Percentiles rank a stretch among this genome's conserved stretches.
Conservation (phyloP, 2,113 vertebrate genomes). For the Gracilinanus agilis region DNA sequence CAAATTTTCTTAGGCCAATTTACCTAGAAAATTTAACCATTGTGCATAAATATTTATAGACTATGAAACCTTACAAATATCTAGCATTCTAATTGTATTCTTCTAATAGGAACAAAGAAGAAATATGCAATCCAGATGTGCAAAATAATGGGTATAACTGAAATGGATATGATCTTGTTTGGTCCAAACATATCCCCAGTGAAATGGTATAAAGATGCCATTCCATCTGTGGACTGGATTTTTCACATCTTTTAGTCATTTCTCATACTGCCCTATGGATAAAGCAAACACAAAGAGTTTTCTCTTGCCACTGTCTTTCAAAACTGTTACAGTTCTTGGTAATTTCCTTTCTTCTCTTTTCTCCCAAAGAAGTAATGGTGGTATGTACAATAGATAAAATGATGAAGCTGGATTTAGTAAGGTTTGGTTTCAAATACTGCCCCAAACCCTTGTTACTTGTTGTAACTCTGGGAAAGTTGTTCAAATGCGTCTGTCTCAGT, state of each 20-base stretch:
- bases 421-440: too few species aligned
- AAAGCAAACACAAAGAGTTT: background rate
- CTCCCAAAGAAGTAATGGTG: too few species aligned
- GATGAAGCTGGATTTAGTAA: too few species aligned
- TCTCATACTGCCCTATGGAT: background rate
- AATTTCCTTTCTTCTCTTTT: too few species aligned
- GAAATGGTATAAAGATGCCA: background rate
- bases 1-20: rapidly evolving
- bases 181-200: background rate
- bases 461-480: too few species aligned
- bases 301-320: background rate
- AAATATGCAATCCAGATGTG: background rate
- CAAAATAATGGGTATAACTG: background rate
- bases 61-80: background rate
- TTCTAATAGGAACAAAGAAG: background rate
- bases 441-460: too few species aligned
- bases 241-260: background rate
- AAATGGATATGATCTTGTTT: background rate
- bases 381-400: too few species aligned
- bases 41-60: background rate
- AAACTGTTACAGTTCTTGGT: background rate
- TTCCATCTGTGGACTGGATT: background rate
- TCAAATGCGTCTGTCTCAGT: background rate
- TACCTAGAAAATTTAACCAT: background rate
- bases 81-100: background rate